Evolutionary conservation across 2,888 invertebrate genomes (phyloP), one percentile per base, ranked within the genome.

Genomic region (Lydus trimaculatus): DNA sequence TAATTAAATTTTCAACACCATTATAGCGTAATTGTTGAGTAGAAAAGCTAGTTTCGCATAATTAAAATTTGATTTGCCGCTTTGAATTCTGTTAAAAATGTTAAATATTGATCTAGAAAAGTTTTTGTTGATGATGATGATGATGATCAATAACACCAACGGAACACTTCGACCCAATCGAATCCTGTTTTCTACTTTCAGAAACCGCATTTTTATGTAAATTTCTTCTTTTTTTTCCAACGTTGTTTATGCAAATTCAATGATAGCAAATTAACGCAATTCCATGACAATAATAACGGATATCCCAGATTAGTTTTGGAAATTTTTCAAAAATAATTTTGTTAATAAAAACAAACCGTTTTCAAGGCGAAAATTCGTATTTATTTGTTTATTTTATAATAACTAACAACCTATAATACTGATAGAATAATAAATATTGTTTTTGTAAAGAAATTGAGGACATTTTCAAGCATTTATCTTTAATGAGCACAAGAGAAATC

Each of bases 131-230:
- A 36, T 36, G 36, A 13, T 13, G 13, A n/a, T 43, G n/a, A 43
- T 39, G 39, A 6, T n/a, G 39, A 39, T 39, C 8, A 33, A 33
- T 33, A 11, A 33, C 33, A 33, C 2, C 8, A 39, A 5, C 17
- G 43, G 23, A 48, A 48, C 20, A 48, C 9, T 20, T 48, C 20
- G 23, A 48, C 48, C 3, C 48, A 11, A 48, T 23, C 48, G 20
- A 20, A 48, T 20, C 17, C 48, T 48, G 48, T 68, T 68, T 61
- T 61, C 64, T 20, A 65, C 61, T 28, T 62, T 63, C 63, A 23
- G 31, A 66, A 63, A 63, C 69, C 61, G 58, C 69, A 69, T 69
- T 69, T 69, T 69, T 69, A 69, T 69, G 69, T 60, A 66, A 69
- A 69, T 69, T 61, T n/a, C n/a, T n/a, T n/a, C n/a, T n/a, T n/a